Conservation (phyloP, 2,113 vertebrate genomes). For the Pampusana beccarii region DNA sequence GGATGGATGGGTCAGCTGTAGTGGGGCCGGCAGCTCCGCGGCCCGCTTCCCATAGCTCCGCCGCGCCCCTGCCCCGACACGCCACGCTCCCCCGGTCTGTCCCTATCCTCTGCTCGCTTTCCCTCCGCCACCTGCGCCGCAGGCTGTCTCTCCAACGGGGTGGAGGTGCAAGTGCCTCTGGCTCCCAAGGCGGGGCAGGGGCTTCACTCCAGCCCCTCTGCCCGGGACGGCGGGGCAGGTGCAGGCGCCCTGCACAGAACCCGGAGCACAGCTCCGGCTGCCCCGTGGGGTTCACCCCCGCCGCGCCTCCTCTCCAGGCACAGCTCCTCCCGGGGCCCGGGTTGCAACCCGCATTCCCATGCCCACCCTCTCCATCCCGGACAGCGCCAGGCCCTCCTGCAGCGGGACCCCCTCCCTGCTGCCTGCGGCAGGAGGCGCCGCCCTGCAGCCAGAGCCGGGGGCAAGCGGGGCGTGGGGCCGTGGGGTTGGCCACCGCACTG, state of each 20-base stretch:
- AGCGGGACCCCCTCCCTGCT: no score
- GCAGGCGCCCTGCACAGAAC: no score
- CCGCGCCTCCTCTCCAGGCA: background rate
- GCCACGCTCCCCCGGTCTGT: rapidly evolving
- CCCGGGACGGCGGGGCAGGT: no score
- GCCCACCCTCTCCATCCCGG: no score
- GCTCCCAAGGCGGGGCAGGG: no score
- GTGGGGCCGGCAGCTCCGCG: background rate
- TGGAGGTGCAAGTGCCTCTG: background rate
- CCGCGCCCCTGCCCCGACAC: background rate
- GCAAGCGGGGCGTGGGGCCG: no score
- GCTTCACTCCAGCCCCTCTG: background rate
- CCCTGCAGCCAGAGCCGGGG: no score
- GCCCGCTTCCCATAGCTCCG: background rate
- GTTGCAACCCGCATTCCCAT: background rate
- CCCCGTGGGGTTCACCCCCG: no score
- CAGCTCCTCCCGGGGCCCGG: background rate
- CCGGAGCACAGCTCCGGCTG: no score
- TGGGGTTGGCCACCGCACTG: rapidly evolving
- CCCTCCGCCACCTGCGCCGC: background rate
- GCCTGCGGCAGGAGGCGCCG: no score
- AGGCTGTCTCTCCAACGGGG: background rate
- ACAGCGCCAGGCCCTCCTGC: background rate
- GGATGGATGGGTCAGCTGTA: background rate
- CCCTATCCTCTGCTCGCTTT: background rate